Percentiles rank a stretch among this genome's conserved stretches.
These are phyloP conservation scores for Melipona quadrifasciata DNA, from an alignment of 1,140 invertebrate species.

Conservation along the genomic window DNA sequence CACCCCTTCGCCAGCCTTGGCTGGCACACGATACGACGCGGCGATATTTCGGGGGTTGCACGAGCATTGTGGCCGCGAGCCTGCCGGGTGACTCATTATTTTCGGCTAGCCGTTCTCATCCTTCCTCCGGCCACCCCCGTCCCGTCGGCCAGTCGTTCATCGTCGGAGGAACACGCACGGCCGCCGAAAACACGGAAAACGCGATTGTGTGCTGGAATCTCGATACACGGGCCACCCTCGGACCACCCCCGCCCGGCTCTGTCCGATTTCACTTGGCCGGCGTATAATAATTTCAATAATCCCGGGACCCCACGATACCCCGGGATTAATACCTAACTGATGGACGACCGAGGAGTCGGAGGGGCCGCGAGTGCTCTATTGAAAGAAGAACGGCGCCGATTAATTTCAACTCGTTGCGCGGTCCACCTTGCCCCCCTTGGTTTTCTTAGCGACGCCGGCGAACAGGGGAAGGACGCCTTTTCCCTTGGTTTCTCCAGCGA, in stretches of 20 bases:
- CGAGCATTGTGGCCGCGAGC: conserved; percentile 63
- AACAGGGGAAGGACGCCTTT: background rate
- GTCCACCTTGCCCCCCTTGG: conserved; percentile 15
- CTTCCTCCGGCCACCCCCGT: conserved; percentile 47
- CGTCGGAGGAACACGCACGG: conserved; percentile 38
- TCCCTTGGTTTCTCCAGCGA: background rate
- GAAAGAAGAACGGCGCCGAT: conserved; percentile 65
- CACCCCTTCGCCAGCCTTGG: conserved; percentile 1
- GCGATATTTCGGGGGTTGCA: conserved; percentile 66
- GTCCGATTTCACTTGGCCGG: conserved; percentile 67
- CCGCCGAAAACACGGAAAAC: conserved; percentile 52
- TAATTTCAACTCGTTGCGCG: conserved; percentile 63
- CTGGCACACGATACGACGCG: conserved; percentile 58
- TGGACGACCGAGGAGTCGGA: conserved; percentile 20
- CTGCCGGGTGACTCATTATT: conserved; percentile 77
- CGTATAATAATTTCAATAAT: conserved; percentile 77
- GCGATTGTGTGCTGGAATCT: conserved; percentile 57
- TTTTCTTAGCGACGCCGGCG: background rate
- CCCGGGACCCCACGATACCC: conserved; percentile 63
- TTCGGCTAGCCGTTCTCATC: conserved; percentile 73
- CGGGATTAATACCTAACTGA: conserved; percentile 68
- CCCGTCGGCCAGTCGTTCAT: background rate
- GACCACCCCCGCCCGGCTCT: background rate
- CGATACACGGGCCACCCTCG: conserved; percentile 49
- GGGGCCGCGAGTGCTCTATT: conserved; percentile 42